Percentiles rank a stretch among this genome's conserved stretches.
Conservation (phyloP, 2,888 invertebrate genomes). For the Schizotus pectinicornis region DNA sequence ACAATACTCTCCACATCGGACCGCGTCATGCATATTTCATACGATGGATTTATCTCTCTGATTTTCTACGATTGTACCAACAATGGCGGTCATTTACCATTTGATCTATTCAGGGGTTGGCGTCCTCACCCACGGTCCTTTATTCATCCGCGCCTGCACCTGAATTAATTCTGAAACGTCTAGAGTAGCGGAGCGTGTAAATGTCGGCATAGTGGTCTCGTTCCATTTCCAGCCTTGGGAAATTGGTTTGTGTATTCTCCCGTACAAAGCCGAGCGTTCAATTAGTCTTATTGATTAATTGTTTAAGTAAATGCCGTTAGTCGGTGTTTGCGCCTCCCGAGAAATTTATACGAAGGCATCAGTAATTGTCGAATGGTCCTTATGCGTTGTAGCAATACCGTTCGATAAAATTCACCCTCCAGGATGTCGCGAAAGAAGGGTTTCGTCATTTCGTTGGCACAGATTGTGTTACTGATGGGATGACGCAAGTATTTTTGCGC, state of each 20-base stretch:
- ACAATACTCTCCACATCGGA: no score
- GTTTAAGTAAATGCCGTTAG: slow-evolving; percentile 1
- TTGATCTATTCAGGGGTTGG: background rate
- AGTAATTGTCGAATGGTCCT: background rate
- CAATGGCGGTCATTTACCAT: background rate
- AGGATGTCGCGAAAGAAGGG: background rate
- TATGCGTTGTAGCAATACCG: no score
- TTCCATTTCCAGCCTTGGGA: background rate
- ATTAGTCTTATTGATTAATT: slow-evolving; percentile 25
- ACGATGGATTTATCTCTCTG: no score
- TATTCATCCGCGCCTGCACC: background rate
- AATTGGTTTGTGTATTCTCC: slow-evolving; percentile 6
- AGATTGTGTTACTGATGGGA: slow-evolving; percentile 12
- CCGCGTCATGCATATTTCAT: no score
- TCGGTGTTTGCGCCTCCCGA: slow-evolving; percentile 4
- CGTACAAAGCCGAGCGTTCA: slow-evolving; percentile 9
- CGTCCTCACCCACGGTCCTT: background rate
- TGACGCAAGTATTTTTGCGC: slow-evolving; percentile 27
- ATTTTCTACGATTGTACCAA: background rate
- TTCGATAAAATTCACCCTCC: background rate
- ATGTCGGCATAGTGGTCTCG: background rate
- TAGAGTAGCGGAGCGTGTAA: background rate
- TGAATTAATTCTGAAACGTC: slow-evolving; percentile 5
- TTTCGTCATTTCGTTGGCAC: background rate
- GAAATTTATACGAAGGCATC: slow-evolving; percentile 1